Conservation (phyloP, 2,113 vertebrate genomes). For the Gorsachius goisagi region DNA sequence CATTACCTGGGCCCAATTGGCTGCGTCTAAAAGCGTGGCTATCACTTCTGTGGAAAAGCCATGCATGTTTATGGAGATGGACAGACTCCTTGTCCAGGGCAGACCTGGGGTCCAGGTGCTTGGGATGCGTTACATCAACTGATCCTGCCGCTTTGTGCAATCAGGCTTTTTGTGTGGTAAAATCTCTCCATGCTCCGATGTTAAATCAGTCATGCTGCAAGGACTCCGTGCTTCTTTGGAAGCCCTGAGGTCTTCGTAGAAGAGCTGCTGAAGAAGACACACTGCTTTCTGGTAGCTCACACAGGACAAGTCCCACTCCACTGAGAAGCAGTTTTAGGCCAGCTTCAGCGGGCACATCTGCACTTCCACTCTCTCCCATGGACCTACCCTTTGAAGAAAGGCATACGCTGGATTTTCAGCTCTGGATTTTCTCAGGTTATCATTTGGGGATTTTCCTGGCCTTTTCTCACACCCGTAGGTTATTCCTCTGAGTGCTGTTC, state of each 20-base stretch:
- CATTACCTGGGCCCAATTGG: not conserved
- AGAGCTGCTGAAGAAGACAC: rapidly evolving
- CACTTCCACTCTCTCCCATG: not conserved
- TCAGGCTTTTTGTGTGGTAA: not conserved
- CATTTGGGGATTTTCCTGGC: not conserved
- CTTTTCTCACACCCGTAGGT: not conserved
- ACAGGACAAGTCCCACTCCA: not conserved
- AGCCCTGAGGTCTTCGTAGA: not conserved
- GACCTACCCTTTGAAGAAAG: not conserved
- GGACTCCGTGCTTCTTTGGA: not conserved
- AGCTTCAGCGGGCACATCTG: not conserved
- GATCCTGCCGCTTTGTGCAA: not conserved
- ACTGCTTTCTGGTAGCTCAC: not conserved
- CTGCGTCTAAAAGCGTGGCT: not conserved
- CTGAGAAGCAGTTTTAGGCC: not conserved
- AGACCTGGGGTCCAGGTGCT: not conserved
- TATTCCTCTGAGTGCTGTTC: not conserved
- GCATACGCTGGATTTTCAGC: not conserved
- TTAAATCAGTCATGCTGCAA: not conserved
- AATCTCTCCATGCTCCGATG: not conserved
- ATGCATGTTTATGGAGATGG: rapidly evolving
- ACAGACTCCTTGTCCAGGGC: not conserved
- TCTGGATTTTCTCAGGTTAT: not conserved
- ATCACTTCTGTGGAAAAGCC: not conserved
- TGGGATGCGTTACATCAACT: rapidly evolving